A percentile compares a stretch with the other conserved stretches of the same genome.
Conservation (phyloP, 2,797 vertebrate species). For the Decapterus maruadsi region DNA sequence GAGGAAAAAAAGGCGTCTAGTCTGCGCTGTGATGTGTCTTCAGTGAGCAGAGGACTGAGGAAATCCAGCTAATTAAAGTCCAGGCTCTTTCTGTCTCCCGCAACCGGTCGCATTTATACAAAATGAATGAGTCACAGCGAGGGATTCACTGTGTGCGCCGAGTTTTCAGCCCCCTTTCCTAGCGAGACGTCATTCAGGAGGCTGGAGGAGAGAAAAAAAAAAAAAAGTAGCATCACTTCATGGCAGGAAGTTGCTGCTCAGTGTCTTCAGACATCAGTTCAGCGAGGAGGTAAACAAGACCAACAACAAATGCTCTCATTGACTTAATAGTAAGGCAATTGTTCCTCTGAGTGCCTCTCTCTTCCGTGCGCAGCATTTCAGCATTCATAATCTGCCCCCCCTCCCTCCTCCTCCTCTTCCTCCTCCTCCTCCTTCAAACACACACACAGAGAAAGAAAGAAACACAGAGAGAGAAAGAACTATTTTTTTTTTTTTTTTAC, state of each 20-base stretch:
- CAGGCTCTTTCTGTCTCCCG: constrained; percentile 52
- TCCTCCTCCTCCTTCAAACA: constrained; percentile 32
- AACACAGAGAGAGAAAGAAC: background rate
- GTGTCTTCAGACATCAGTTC: constrained; percentile 43
- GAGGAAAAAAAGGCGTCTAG: constrained; percentile 17
- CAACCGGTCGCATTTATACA: constrained; percentile 70
- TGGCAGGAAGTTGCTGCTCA: constrained; percentile 62
- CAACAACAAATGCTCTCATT: constrained; percentile 46
- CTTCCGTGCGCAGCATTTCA: constrained; percentile 43
- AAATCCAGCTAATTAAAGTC: constrained; percentile 75
- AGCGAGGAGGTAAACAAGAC: constrained; percentile 51
- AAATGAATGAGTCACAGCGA: constrained; percentile 82
- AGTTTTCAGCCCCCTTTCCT: constrained; percentile 77
- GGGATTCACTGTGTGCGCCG: constrained; percentile 72
- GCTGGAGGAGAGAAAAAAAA: background rate
- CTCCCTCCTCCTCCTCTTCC: constrained; percentile 18
- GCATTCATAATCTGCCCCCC: constrained; percentile 49
- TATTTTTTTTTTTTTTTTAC: background rate
- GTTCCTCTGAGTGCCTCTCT: constrained; percentile 53
- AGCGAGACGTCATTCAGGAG: constrained; percentile 77
- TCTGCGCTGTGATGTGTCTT: constrained; percentile 35
- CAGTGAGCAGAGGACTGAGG: constrained; percentile 32
- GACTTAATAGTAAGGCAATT: constrained; percentile 53
- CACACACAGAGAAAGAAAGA: background rate
- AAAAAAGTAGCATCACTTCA: constrained; percentile 52